Percentiles rank a stretch among this genome's conserved stretches.
Conservation (phyloP, 2,797 vertebrate species). For the Pangasius krempfi region DNA sequence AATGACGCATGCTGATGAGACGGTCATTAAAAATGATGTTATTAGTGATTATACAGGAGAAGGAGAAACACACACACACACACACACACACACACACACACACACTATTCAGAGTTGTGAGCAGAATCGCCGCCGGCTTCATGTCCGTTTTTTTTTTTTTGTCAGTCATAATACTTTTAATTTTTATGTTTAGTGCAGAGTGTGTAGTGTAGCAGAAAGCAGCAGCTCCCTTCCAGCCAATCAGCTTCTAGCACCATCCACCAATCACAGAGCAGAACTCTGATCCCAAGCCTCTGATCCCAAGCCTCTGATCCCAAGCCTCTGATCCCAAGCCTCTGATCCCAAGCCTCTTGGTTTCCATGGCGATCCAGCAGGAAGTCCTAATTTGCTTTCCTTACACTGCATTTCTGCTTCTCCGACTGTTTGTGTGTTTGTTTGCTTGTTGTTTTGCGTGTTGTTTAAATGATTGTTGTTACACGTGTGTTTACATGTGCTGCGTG, state of each 20-base stretch:
- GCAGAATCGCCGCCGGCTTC: not conserved
- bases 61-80: slow-evolving; percentile 7
- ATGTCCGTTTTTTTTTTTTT: not conserved
- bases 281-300: not conserved
- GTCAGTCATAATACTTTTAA: not conserved
- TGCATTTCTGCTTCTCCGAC: not conserved
- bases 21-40: not conserved
- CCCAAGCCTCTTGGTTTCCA: not conserved
- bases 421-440: not conserved
- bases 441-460: not conserved
- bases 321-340: not conserved
- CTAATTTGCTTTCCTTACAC: not conserved
- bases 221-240: slow-evolving; percentile 6
- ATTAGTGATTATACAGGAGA: slow-evolving; percentile 1
- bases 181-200: slow-evolving; percentile 1
- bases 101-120: not conserved
- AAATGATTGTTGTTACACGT: not conserved
- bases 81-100: slow-evolving; percentile 17
- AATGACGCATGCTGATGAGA: slow-evolving; percentile 14
- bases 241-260: not conserved
- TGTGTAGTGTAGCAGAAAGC: not conserved
- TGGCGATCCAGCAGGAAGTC: slow-evolving; percentile 8
- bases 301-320: not conserved
- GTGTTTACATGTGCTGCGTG: slow-evolving; percentile 90
- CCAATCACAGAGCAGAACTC: not conserved